Evolutionary conservation across 2,797 vertebrate genomes (phyloP).

Genomic region (Furcifer pardalis): DNA sequence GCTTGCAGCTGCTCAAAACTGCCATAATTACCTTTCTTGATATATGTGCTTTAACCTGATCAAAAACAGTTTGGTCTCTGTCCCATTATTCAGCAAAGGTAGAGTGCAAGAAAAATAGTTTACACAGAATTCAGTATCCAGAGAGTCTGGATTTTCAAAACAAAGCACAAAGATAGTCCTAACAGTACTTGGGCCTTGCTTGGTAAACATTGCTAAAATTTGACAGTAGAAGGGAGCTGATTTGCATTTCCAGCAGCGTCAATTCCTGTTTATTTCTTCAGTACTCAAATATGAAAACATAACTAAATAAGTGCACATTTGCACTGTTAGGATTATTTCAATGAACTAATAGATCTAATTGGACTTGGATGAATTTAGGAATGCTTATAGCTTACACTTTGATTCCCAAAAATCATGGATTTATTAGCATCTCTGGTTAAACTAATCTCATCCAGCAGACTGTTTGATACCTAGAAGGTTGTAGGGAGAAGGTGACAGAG

Average conservation of each 20-base stretch:
- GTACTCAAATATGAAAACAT: neutral
- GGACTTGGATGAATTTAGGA: neutral
- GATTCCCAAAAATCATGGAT: neutral
- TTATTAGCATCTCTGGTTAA: neutral
- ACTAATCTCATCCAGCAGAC: neutral
- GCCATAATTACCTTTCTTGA: neutral
- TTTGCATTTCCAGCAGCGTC: neutral
- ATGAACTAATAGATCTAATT: neutral
- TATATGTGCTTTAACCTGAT: neutral
- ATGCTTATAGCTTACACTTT: neutral
- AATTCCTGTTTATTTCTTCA: neutral
- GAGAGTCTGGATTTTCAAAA: neutral
- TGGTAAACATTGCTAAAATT: neutral
- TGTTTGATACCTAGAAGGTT: too few species aligned
- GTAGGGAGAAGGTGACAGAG: neutral
- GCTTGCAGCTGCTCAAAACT: conserved; percentile 3
- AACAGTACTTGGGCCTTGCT: neutral
- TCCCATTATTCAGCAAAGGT: neutral
- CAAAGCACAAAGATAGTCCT: neutral
- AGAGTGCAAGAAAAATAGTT: neutral
- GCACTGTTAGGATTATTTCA: neutral
- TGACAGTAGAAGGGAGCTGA: neutral
- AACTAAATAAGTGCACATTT: neutral
- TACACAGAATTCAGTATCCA: neutral
- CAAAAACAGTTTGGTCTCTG: neutral